A percentile compares a stretch with the other conserved stretches of the same genome.
Evolutionary conservation across 2,797 vertebrate genomes (phyloP).

Genomic region (Cynopterus sphinx): DNA sequence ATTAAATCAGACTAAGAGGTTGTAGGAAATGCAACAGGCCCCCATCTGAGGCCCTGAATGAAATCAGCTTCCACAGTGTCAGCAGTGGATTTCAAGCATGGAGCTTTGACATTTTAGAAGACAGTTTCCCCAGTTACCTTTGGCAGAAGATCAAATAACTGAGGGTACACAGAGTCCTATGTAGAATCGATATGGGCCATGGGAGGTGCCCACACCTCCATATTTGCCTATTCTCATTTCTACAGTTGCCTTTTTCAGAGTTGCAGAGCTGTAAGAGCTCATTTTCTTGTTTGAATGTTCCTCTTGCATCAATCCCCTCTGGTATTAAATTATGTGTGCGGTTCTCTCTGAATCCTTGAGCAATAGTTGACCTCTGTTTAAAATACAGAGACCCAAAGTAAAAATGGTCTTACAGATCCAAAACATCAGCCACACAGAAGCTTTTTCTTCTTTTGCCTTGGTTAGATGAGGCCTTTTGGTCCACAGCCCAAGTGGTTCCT

Average conservation of each 20-base stretch:
- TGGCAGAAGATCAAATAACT: not conserved
- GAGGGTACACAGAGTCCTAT: no score
- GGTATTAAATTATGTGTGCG: slow-evolving; percentile 19
- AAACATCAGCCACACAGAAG: not conserved
- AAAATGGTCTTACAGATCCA: not conserved
- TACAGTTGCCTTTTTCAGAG: not conserved
- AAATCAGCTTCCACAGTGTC: not conserved
- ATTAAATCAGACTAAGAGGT: not conserved
- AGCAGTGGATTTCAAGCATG: not conserved
- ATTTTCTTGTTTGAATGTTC: slow-evolving; percentile 9
- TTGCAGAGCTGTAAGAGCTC: not conserved
- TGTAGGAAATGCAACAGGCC: not conserved
- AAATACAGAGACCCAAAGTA: not conserved
- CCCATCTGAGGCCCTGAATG: not conserved
- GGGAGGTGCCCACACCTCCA: not conserved
- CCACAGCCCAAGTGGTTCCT: slow-evolving; percentile 18
- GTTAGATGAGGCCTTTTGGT: slow-evolving; percentile 7
- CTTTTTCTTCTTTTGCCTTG: not conserved
- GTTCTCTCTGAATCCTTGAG: not conserved
- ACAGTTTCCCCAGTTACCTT: not conserved
- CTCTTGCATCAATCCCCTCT: not conserved
- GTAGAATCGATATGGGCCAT: not conserved
- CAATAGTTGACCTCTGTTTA: not conserved
- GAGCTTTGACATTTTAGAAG: not conserved
- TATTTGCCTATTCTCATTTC: not conserved